phyloP scores from a whole-genome alignment of 2,888 invertebrate genomes.

The Nysson spinosus region DNA sequence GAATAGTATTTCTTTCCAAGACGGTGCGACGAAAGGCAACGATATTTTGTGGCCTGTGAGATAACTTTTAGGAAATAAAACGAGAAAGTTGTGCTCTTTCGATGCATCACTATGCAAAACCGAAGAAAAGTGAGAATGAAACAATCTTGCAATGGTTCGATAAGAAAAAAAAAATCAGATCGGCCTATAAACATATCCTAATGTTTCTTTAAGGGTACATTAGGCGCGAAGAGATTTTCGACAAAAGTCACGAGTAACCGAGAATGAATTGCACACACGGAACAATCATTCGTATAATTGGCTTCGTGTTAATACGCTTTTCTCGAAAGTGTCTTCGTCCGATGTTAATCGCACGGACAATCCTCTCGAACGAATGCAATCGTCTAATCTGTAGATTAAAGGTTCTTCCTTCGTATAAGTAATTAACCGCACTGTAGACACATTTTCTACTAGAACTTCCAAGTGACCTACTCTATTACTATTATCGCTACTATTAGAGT shows the following conservation, averaged over 20 bases:
- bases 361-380: slow-evolving; percentile 58
- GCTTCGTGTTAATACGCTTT: neutral
- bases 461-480: slow-evolving; percentile 31
- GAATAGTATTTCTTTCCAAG: too few species aligned
- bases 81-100: neutral
- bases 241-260: too few species aligned
- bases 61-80: neutral
- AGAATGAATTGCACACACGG: neutral
- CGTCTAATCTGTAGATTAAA: slow-evolving; percentile 41
- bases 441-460: slow-evolving; percentile 50
- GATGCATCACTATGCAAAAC: neutral
- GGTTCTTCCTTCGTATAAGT: slow-evolving; percentile 49
- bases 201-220: slow-evolving; percentile 43
- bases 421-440: slow-evolving; percentile 40
- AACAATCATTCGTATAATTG: neutral
- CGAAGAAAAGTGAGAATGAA: neutral
- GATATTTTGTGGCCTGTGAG: neutral
- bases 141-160: slow-evolving; percentile 18
- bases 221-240: slow-evolving; percentile 29
- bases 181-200: slow-evolving; percentile 55
- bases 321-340: slow-evolving; percentile 33
- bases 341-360: slow-evolving; percentile 56
- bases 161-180: slow-evolving; percentile 28
- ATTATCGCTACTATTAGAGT: neutral
- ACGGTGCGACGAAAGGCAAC: neutral